Evolutionary conservation across 2,113 vertebrate species (phyloP), one percentile per base, ranked within the genome.

Genomic region (Mola mola): DNA sequence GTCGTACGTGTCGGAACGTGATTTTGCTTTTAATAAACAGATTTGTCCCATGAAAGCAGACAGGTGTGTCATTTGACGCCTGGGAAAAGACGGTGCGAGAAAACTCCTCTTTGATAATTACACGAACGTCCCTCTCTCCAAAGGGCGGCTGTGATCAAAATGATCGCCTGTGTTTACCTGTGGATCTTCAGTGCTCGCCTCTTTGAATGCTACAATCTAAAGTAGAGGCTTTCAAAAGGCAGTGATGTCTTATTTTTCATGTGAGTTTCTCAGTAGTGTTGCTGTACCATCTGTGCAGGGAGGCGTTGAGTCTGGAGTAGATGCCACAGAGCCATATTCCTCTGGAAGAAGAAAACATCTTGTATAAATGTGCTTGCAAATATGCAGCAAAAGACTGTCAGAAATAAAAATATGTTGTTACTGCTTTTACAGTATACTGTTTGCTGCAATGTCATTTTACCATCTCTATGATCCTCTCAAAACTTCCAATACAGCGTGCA

Each of bases 271-370:
- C 16, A 13, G 44, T 15, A 13, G 22, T 43, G 42, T 13, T 56
- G 50, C 60, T 28, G 89, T 89, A 93, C 92, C 92, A 63, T 93
- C 92, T 6, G 91, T 92, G 83, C 91, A 93, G 3, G 92, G 87
- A 73, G 92, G 92, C 2, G 91, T 92, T 11, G 92, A 93, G 82
- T 93, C 92, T 76, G 92, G 92, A 43, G 92, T 93, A 55, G 92
- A 93, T 12, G 85, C 90, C 70, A 93, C 90, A 38, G 92, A 92
- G 81, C 89, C 92, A 78, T 89, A 91, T 84, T 93, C 92, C 90
- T 92, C 92, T 93, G 84, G 16, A 91, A 88, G 26, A 74, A 72
- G 72, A 84, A 26, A 69, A 48, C 6, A 66, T 10, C 78, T 43
- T 8, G 62, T n/a, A 34, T 66, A 3, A 60, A 47, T 41, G 13